Base-by-base conservation (phyloP, 2,888 invertebrate species). In the Sarcophaga subvicina region DNA sequence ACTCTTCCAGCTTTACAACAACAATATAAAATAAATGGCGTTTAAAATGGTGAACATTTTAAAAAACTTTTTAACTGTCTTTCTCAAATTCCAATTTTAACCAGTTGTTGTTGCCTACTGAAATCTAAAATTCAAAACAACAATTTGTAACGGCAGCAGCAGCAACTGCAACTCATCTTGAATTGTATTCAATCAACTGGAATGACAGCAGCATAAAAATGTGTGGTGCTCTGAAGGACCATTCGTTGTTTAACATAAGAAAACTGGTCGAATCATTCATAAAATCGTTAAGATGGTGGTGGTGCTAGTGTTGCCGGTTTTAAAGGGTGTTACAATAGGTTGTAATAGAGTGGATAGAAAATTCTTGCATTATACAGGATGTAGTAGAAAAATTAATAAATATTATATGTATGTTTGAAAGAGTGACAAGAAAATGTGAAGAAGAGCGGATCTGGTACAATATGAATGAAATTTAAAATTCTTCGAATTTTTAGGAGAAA, bases 151-250 rank as follows among this genome's bases (percentile, higher is more conserved):
- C 54, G 54, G 17, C 17, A 17, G 4, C 54, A 54, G 54, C 54
- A 63, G 63, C 63, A 49, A 22, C 11, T 47, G 37, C 63, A n/a
- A 49, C 73, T n/a, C 60, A 62, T 67, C 60, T 47, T 2, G 71
- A 59, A 72, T 66, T 66, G 62, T 69, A 62, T 66, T 25, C 66
- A 59, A 73, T 66, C 49, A 75, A 25, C 54, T 54, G 14, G 54
- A 77, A 54, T 47, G 25, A 66, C 76, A 76, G 71, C 76, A 76
- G 71, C 71, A 82, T 81, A 64, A 70, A 75, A 81, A 76, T 49
- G 69, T 49, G 63, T 70, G 63, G 25, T 76, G 76, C 59, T 75
- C 63, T 75, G 75, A 76, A 81, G 76, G 81, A 76, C 63, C 63
- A 63, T 63, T 62, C 49, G 49, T 49, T 14, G 49, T 14, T 49